Percentiles rank a stretch among this genome's conserved stretches.
Conservation (phyloP, 2,797 vertebrate genomes). For the Halcyon smyrnensis region DNA sequence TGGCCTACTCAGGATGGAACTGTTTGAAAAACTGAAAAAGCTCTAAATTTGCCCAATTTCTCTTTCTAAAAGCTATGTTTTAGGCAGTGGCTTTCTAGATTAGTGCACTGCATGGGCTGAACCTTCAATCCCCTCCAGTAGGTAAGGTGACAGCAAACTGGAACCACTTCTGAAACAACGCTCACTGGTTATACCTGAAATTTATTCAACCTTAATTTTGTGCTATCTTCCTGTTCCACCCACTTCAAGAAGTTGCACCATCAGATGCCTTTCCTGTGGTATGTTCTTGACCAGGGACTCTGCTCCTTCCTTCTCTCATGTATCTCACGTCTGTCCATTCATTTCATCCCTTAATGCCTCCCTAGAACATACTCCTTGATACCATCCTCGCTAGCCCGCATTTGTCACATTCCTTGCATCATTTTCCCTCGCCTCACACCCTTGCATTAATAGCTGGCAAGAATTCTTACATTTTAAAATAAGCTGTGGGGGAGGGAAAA, state of each 20-base stretch:
- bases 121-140: not conserved
- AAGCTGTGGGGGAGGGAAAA: not conserved
- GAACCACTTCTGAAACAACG: not conserved
- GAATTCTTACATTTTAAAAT: not conserved
- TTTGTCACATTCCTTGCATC: not conserved
- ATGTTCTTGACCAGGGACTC: not conserved
- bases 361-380: not conserved
- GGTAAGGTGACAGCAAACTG: not conserved
- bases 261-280: constrained; percentile 23
- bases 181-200: not conserved
- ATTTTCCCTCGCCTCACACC: not conserved
- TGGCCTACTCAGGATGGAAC: not conserved
- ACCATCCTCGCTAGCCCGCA: not conserved
- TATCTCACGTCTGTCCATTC: not conserved
- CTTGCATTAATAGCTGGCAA: not conserved
- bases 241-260: not conserved
- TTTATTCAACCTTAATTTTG: not conserved
- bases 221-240: not conserved
- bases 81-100: not conserved
- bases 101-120: not conserved
- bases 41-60: not conserved
- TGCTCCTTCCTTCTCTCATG: not conserved
- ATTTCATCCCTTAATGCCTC: not conserved
- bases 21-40: not conserved
- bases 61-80: not conserved